Conservation (phyloP, 1,140 invertebrate species). For the Drosophila kohkoa region DNA sequence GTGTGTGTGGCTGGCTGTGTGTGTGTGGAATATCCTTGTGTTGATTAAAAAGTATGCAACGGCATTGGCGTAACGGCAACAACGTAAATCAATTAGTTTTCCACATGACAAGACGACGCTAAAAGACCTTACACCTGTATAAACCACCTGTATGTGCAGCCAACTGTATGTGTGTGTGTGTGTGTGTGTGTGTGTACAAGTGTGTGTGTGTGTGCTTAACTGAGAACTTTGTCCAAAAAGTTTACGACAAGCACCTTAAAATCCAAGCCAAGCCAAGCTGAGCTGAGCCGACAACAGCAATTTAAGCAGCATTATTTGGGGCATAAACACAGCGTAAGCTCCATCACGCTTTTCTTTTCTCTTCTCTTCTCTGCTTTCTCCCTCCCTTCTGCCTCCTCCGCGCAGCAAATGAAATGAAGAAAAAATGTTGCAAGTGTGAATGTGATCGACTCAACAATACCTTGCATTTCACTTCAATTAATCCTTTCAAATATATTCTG, state of each 20-base stretch:
- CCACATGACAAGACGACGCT: slow-evolving; percentile 50
- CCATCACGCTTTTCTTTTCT: neutral
- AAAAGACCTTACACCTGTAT: slow-evolving; percentile 41
- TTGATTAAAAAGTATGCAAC: slow-evolving; percentile 58
- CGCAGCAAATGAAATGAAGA: neutral
- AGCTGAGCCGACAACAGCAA: slow-evolving; percentile 28
- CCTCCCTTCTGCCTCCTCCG: neutral
- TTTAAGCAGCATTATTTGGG: slow-evolving; percentile 52
- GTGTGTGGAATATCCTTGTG: slow-evolving; percentile 40
- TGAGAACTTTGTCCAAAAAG: slow-evolving; percentile 41
- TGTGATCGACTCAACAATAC: neutral
- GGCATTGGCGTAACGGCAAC: slow-evolving; percentile 48
- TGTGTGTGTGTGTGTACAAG: neutral
- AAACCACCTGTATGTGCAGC: slow-evolving; percentile 29
- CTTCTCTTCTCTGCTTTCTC: neutral
- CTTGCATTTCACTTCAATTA: too few species aligned
- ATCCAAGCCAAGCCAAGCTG: slow-evolving; percentile 22
- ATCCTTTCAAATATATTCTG: too few species aligned
- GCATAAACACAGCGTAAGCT: slow-evolving; percentile 48
- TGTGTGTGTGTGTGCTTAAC: slow-evolving; percentile 13
- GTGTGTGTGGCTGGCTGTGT: slow-evolving; percentile 18
- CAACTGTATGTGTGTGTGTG: neutral
- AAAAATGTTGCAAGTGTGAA: neutral
- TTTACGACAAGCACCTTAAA: slow-evolving; percentile 51
- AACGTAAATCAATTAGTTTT: slow-evolving; percentile 58